These are phyloP conservation scores for Prionace glauca DNA, from an alignment of 2,797 vertebrate genomes.

Conservation along the genomic window DNA sequence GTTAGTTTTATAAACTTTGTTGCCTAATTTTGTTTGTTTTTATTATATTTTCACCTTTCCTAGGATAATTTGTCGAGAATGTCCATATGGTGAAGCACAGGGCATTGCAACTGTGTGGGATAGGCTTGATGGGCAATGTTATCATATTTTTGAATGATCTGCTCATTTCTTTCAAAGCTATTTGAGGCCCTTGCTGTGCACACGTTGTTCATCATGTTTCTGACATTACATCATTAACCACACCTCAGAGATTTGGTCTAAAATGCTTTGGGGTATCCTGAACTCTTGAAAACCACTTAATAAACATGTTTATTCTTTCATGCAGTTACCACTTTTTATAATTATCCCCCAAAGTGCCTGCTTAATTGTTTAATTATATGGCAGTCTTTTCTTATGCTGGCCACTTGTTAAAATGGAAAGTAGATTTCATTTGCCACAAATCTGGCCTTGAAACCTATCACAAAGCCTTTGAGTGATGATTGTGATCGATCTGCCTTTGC, in stretches of 20 bases:
- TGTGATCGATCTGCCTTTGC: neutral
- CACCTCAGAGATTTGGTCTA: neutral
- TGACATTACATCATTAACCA: neutral
- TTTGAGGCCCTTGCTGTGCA: neutral
- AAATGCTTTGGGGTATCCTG: neutral
- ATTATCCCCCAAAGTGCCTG: neutral
- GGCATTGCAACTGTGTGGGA: neutral
- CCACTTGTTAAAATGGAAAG: neutral
- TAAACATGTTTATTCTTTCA: neutral
- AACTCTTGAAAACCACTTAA: neutral
- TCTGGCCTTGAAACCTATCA: neutral
- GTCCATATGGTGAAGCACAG: neutral
- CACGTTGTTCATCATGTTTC: neutral
- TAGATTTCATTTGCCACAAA: neutral
- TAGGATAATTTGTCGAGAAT: neutral
- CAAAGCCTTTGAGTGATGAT: neutral
- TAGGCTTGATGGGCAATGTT: no score
- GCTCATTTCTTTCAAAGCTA: neutral
- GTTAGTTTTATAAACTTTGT: neutral
- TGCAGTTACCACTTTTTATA: neutral
- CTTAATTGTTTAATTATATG: neutral
- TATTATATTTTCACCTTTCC: neutral
- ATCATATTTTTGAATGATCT: neutral
- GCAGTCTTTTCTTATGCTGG: neutral
- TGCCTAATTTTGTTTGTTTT: neutral